A percentile compares a stretch with the other conserved stretches of the same genome.
Evolutionary conservation across 2,113 vertebrate species (phyloP).

Genomic region (Catharus bicknelli): DNA sequence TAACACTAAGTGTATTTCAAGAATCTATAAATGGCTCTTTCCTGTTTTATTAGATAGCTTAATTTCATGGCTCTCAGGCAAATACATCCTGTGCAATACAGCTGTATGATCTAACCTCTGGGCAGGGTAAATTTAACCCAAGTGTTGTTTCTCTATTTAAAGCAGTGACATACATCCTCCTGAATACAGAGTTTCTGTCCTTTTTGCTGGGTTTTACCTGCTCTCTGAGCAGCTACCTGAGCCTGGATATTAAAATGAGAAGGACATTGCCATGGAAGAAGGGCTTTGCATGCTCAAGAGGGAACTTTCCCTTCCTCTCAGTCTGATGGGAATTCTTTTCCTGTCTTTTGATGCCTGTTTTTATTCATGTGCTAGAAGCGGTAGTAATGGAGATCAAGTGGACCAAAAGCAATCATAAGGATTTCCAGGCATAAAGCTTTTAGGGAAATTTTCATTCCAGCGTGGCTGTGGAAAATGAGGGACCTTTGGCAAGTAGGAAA

Average conservation of each 20-base stretch:
- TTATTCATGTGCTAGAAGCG: not conserved
- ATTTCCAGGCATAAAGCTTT: not conserved
- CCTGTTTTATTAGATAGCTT: not conserved
- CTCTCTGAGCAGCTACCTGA: not conserved
- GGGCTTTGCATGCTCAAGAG: not conserved
- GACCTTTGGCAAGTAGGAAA: not conserved
- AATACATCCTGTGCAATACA: not conserved
- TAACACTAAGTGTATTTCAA: not conserved
- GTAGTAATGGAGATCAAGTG: not conserved
- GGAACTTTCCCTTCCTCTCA: not conserved
- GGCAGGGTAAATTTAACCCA: not conserved
- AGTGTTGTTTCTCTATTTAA: not conserved
- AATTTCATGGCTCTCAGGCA: not conserved
- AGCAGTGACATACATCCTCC: not conserved
- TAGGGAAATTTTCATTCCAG: fast-evolving
- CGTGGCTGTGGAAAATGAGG: not conserved
- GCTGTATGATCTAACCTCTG: not conserved
- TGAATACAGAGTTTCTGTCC: fast-evolving
- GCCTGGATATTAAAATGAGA: not conserved
- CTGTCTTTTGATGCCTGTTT: not conserved
- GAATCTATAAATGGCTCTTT: not conserved
- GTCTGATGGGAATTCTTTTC: not conserved
- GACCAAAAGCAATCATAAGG: not conserved
- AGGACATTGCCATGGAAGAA: not conserved
- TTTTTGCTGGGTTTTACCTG: not conserved